Evolutionary conservation across 2,888 invertebrate species (phyloP).

Genomic region (Eupelmus urozonus): DNA sequence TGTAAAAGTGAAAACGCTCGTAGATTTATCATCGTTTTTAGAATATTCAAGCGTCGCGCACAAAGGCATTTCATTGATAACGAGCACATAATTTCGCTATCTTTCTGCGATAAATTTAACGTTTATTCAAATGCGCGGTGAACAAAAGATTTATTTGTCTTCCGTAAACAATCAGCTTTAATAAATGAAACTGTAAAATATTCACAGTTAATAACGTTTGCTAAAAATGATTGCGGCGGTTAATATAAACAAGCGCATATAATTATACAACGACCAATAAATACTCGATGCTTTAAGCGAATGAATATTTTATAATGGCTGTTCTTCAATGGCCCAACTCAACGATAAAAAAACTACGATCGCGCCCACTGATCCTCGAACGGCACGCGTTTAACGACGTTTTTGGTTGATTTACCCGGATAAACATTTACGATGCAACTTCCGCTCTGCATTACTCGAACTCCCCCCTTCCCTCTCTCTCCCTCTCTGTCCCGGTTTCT

Average conservation of each 20-base stretch:
- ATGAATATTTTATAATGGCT: slow-evolving; percentile 21
- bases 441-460: neutral
- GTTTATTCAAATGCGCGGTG: neutral
- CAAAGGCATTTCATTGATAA: neutral
- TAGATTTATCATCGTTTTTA: neutral
- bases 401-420: slow-evolving; percentile 19
- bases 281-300: slow-evolving; percentile 18
- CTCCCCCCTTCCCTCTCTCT: neutral
- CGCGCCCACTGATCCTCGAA: neutral
- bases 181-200: slow-evolving; percentile 25
- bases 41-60: neutral
- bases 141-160: slow-evolving; percentile 13
- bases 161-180: neutral
- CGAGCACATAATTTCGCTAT: slow-evolving; percentile 5
- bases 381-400: slow-evolving; percentile 11
- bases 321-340: neutral
- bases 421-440: no score
- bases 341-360: neutral
- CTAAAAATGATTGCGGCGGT: neutral
- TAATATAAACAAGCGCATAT: slow-evolving; percentile 28
- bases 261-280: neutral
- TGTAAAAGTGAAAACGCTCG: neutral
- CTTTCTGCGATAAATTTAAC: slow-evolving; percentile 1
- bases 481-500: no score
- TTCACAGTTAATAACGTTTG: slow-evolving; percentile 24